Evolutionary conservation across 2,888 invertebrate species (phyloP).

Genomic region (Tetragonisca angustula): DNA sequence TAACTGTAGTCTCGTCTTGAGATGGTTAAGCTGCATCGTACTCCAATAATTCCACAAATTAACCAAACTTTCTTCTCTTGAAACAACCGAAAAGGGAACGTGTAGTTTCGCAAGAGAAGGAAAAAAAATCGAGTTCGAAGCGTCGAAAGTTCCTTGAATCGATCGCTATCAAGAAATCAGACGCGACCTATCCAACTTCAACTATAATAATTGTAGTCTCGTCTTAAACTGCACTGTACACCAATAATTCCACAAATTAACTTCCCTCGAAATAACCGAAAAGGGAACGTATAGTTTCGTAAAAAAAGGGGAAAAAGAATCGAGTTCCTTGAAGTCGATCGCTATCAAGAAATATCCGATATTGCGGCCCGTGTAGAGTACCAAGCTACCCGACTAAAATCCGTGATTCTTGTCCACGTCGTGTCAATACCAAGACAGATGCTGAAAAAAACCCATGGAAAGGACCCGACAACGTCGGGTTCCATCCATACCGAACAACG

Average conservation of each 20-base stretch:
- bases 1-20: too few species aligned
- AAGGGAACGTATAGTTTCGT: too few species aligned
- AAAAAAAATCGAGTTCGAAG: too few species aligned
- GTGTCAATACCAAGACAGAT: background rate
- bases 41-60: too few species aligned
- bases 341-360: background rate
- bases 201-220: too few species aligned
- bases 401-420: background rate
- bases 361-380: background rate
- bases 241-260: too few species aligned
- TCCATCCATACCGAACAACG: constrained; percentile 1
- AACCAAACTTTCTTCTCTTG: background rate
- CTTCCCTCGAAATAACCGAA: too few species aligned
- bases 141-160: background rate
- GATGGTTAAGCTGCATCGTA: too few species aligned
- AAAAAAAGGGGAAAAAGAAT: too few species aligned
- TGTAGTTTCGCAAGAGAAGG: background rate
- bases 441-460: background rate
- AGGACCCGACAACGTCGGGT: background rate
- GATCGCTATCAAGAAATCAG: background rate
- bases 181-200: too few species aligned
- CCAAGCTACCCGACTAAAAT: background rate
- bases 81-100: background rate
- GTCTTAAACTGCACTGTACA: too few species aligned
- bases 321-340: background rate